Conservation (phyloP, 30 jellyfish, hydroid and myxozoan genomes). For the Pelagia noctiluca region DNA sequence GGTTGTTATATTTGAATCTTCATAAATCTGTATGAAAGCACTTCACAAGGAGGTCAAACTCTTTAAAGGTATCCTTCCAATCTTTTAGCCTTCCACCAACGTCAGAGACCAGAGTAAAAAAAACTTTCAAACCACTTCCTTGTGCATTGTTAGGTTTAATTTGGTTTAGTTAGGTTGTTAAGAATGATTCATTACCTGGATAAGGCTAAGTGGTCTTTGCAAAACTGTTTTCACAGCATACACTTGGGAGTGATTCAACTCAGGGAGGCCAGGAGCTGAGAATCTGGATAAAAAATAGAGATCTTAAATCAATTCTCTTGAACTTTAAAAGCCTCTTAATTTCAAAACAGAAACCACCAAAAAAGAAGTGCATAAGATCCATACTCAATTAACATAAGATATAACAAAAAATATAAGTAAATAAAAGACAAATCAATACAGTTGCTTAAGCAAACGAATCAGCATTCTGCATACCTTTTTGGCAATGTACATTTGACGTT, state of each 20-base stretch:
- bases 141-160: neutral
- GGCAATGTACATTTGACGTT: conserved; percentile 96
- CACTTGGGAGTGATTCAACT: conserved; percentile 98
- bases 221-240: conserved; percentile 98
- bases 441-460: neutral
- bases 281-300: conserved; percentile 53
- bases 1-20: too few species aligned
- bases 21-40: too few species aligned
- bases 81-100: too few species aligned
- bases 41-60: too few species aligned
- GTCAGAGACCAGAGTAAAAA: too few species aligned
- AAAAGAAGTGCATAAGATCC: neutral
- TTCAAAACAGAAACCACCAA: too few species aligned
- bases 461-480: conserved; percentile 91
- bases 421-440: neutral
- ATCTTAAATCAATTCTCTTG: neutral
- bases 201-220: conserved; percentile 94
- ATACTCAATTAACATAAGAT: neutral
- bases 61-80: too few species aligned
- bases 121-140: too few species aligned
- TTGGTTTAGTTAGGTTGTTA: neutral
- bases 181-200: conserved; percentile 73
- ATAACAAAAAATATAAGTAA: neutral
- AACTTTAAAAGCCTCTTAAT: neutral
- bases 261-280: conserved; percentile 99